A percentile compares a stretch with the other conserved stretches of the same genome.
These are phyloP conservation scores for Neoscelio sp. DNA, from an alignment of 2,888 invertebrate species.

Conservation along the genomic window DNA sequence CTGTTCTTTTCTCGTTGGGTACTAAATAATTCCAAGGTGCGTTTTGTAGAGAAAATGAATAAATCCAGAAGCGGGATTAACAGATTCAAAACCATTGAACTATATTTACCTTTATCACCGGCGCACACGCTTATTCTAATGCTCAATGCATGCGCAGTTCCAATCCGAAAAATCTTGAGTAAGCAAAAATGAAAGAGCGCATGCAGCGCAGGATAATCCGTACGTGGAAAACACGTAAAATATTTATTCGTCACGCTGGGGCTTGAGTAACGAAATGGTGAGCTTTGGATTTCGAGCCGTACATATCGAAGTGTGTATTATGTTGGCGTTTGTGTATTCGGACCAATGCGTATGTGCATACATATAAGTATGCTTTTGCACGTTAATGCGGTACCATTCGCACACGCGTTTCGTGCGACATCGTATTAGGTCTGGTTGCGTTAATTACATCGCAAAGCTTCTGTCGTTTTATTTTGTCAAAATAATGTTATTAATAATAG, in stretches of 20 bases:
- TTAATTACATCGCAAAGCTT: slow-evolving; percentile 48
- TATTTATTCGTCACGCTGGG: slow-evolving; percentile 32
- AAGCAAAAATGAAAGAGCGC: slow-evolving; percentile 34
- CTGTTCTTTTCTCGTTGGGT: too few species aligned
- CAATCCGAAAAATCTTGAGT: slow-evolving; percentile 34
- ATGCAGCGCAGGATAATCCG: slow-evolving; percentile 8
- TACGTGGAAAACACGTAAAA: slow-evolving; percentile 14
- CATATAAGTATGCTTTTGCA: slow-evolving; percentile 13
- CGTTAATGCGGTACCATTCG: slow-evolving; percentile 11
- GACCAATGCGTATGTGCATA: not conserved
- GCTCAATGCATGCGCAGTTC: slow-evolving; percentile 22
- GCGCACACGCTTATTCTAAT: slow-evolving; percentile 9
- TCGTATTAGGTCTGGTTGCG: slow-evolving; percentile 19
- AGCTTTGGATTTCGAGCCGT: slow-evolving; percentile 27
- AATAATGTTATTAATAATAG: slow-evolving; percentile 50
- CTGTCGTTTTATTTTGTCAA: slow-evolving; percentile 44
- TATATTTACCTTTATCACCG: slow-evolving; percentile 2
- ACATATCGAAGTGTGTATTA: slow-evolving; percentile 14
- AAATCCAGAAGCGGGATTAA: not conserved
- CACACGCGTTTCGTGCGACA: not conserved
- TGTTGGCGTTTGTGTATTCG: not conserved
- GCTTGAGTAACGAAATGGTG: slow-evolving; percentile 28
- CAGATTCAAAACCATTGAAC: slow-evolving; percentile 4
- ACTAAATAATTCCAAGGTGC: too few species aligned
- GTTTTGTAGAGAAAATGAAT: too few species aligned